These are phyloP conservation scores for Mylabris sibirica DNA, from an alignment of 2,888 invertebrate species.

Conservation along the genomic window DNA sequence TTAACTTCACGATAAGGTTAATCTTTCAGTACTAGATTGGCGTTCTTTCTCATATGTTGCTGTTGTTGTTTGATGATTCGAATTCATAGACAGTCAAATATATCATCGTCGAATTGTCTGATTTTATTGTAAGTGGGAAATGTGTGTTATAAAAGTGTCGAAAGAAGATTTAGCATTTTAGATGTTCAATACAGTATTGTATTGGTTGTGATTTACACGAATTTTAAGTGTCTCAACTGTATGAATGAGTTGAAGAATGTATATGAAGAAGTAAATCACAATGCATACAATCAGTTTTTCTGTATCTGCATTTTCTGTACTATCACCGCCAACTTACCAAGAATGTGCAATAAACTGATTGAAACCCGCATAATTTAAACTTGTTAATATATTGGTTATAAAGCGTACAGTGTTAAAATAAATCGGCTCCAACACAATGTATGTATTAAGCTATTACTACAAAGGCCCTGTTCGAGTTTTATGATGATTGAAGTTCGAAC, in stretches of 20 bases:
- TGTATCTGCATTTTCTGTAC: conserved; percentile 33
- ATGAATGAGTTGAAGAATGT: conserved; percentile 31
- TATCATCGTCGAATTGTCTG: background rate
- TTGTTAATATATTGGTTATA: conserved; percentile 41
- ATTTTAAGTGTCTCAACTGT: conserved; percentile 35
- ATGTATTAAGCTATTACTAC: conserved; percentile 56
- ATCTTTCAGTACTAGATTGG: background rate
- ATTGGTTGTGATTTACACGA: conserved; percentile 37
- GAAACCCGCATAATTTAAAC: conserved; percentile 40
- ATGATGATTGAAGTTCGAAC: conserved; percentile 60
- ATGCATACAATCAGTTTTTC: conserved; percentile 37
- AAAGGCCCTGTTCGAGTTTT: conserved; percentile 55
- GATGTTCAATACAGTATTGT: conserved; percentile 22
- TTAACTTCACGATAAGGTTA: background rate
- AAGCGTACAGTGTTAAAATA: conserved; percentile 46
- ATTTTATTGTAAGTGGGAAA: conserved; percentile 14
- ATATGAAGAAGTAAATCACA: conserved; percentile 37
- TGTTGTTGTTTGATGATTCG: background rate
- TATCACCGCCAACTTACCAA: conserved; percentile 30
- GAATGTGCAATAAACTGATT: conserved; percentile 40
- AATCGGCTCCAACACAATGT: conserved; percentile 46
- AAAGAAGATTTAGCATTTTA: conserved; percentile 9
- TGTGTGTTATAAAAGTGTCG: conserved; percentile 26
- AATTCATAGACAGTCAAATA: background rate
- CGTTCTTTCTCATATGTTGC: background rate